phyloP scores from a whole-genome alignment of 2,797 vertebrate genomes.

The Notolepis coatsorum region DNA sequence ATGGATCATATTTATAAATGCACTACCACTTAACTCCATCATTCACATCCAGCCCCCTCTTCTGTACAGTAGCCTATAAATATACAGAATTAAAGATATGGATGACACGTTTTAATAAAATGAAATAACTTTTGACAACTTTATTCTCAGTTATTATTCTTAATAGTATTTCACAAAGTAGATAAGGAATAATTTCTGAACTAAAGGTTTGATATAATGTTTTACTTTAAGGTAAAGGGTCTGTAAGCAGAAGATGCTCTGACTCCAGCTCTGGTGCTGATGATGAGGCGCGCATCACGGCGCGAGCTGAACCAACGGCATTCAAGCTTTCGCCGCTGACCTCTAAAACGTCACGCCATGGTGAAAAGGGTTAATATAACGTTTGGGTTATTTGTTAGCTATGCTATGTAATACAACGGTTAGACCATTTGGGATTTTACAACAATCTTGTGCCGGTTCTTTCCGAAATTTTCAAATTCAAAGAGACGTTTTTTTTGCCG shows the following conservation, averaged over 20 bases:
- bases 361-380: slow-evolving; percentile 37
- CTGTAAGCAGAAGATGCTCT: slow-evolving; percentile 39
- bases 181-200: too few species aligned
- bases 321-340: slow-evolving; percentile 46
- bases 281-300: slow-evolving; percentile 30
- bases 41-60: not conserved
- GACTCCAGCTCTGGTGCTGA: slow-evolving; percentile 62
- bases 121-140: too few species aligned
- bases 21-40: not conserved
- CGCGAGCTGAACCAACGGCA: slow-evolving; percentile 33
- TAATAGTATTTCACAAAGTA: too few species aligned
- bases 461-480: not conserved
- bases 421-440: not conserved
- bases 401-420: slow-evolving; percentile 9
- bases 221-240: too few species aligned
- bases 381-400: slow-evolving; percentile 2
- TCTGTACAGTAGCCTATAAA: too few species aligned
- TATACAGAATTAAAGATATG: too few species aligned
- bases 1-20: not conserved
- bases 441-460: too few species aligned
- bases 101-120: too few species aligned
- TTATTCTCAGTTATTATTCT: too few species aligned
- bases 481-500: slow-evolving; percentile 10
- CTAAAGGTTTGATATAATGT: too few species aligned
- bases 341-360: slow-evolving; percentile 62